These are phyloP conservation scores for Ormia ochracea DNA, from an alignment of 2,888 invertebrate genomes.

Conservation along the genomic window DNA sequence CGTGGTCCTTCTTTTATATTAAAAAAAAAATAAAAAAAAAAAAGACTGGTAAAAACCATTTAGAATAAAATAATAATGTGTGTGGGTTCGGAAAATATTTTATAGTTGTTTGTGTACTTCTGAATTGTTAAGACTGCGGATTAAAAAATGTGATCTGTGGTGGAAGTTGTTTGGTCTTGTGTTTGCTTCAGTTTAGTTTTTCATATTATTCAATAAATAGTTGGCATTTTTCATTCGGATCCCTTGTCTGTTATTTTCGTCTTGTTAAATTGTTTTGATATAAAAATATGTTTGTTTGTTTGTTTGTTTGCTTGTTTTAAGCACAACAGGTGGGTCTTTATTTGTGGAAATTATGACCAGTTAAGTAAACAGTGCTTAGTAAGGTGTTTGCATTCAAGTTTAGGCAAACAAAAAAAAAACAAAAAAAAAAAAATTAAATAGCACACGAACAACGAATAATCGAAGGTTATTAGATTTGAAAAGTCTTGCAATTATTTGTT, in stretches of 20 bases:
- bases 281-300: neutral
- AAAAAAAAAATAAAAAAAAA: constrained; percentile 14
- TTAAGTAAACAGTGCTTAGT: constrained; percentile 43
- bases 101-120: constrained; percentile 12
- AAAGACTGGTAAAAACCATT: constrained; percentile 48
- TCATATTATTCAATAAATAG: neutral
- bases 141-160: constrained; percentile 54
- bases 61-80: constrained; percentile 39
- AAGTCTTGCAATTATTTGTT: constrained; percentile 30
- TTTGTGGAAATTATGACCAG: constrained; percentile 52
- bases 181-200: constrained; percentile 9
- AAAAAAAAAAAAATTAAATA: constrained; percentile 2
- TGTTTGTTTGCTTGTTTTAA: no score
- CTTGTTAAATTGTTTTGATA: neutral
- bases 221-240: constrained; percentile 43
- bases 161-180: constrained; percentile 8
- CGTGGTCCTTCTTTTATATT: constrained; percentile 8
- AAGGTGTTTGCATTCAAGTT: constrained; percentile 53
- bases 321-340: constrained; percentile 61
- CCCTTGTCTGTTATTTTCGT: constrained; percentile 14
- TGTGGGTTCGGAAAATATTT: constrained; percentile 51
- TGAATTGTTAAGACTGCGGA: constrained; percentile 22
- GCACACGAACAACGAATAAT: constrained; percentile 21
- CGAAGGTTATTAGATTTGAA: constrained; percentile 49
- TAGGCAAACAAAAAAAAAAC: neutral